These are phyloP conservation scores for Aphaenogaster ashmeadi DNA, from an alignment of 1,140 invertebrate species.

Conservation along the genomic window DNA sequence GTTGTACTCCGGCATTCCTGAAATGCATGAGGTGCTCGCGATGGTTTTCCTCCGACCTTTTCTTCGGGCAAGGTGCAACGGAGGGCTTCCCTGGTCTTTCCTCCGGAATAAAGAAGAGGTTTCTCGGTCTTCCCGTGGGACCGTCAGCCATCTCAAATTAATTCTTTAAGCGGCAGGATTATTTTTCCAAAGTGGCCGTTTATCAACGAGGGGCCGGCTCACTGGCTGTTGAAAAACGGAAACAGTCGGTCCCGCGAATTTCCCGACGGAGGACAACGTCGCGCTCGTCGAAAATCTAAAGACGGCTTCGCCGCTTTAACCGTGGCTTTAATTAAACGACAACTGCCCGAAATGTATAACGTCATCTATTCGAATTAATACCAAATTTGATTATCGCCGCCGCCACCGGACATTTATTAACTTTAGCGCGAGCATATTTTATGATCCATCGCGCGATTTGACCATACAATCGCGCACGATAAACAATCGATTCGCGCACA, in stretches of 20 bases:
- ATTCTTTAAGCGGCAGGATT: slow-evolving; percentile 59
- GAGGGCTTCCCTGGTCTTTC: background rate
- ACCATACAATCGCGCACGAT: slow-evolving; percentile 23
- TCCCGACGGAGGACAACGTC: slow-evolving; percentile 24
- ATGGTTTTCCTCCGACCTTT: slow-evolving; percentile 39
- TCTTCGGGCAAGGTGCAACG: slow-evolving; percentile 30
- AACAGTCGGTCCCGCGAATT: slow-evolving; percentile 28
- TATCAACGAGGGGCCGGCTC: slow-evolving; percentile 34
- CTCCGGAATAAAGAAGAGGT: slow-evolving; percentile 54
- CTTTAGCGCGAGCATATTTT: slow-evolving; percentile 56
- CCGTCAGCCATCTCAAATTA: slow-evolving; percentile 57
- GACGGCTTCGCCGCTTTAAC: background rate
- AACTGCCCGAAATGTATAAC: background rate
- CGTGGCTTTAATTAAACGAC: slow-evolving; percentile 12
- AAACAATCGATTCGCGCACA: slow-evolving; percentile 54
- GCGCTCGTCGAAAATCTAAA: slow-evolving; percentile 17
- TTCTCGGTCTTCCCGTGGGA: slow-evolving; percentile 47
- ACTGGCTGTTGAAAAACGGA: slow-evolving; percentile 6
- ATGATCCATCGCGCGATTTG: background rate
- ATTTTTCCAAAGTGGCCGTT: slow-evolving; percentile 63
- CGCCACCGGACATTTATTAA: slow-evolving; percentile 42
- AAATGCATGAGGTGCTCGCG: slow-evolving; percentile 31
- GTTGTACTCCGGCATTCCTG: slow-evolving; percentile 45
- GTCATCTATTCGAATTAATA: slow-evolving; percentile 47
- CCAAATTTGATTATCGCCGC: slow-evolving; percentile 42